Conservation (phyloP, 2,113 vertebrate species). For the Thoracochromis brauschi region DNA sequence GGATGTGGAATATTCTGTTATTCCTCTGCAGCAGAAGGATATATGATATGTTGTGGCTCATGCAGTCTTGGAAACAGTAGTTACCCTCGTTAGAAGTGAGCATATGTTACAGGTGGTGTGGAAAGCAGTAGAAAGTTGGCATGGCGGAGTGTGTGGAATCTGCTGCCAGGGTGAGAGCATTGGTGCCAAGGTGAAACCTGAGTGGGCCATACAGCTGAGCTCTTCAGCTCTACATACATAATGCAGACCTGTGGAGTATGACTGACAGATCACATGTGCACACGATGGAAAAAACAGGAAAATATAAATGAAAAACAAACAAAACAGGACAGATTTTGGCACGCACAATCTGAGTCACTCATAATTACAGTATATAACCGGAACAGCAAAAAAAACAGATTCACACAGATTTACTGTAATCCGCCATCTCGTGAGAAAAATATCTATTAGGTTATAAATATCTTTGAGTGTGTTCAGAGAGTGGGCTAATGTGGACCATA, state of each 20-base stretch:
- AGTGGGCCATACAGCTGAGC: conserved; percentile 46
- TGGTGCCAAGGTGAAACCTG: conserved; percentile 62
- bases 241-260: neutral
- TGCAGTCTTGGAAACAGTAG: conserved; percentile 41
- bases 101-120: conserved; percentile 69
- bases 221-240: conserved; percentile 8
- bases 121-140: conserved; percentile 47
- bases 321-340: neutral
- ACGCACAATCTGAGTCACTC: conserved; percentile 13
- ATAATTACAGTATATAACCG: neutral
- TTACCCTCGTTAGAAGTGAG: conserved; percentile 46
- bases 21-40: conserved; percentile 7
- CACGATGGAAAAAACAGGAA: neutral
- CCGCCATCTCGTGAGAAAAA: conserved; percentile 37
- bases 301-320: conserved; percentile 30
- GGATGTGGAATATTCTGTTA: conserved; percentile 11
- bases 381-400: neutral
- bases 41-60: conserved; percentile 43
- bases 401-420: conserved; percentile 43
- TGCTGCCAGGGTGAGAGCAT: conserved; percentile 47
- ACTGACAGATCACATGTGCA: conserved; percentile 18
- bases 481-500: conserved; percentile 62
- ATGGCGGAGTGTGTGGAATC: conserved; percentile 23
- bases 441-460: conserved; percentile 63
- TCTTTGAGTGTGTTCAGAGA: conserved; percentile 33